phyloP scores from a whole-genome alignment of 1,140 invertebrate genomes.

The Drosophila mauritiana region DNA sequence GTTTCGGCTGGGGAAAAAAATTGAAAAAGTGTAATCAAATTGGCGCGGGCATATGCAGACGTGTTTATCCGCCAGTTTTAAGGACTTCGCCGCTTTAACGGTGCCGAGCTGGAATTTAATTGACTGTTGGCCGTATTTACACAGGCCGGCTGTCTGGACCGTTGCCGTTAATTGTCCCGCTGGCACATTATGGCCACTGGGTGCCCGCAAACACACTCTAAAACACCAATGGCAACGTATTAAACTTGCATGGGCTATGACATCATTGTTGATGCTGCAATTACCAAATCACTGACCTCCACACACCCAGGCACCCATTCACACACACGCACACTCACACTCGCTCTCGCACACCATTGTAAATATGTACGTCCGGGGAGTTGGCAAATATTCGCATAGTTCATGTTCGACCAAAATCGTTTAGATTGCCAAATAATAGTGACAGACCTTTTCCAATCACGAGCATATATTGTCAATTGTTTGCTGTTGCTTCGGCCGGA shows the following conservation, averaged over 20 bases:
- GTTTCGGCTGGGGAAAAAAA: slow-evolving; percentile 51
- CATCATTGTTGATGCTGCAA: slow-evolving; percentile 78
- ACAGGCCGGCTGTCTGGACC: slow-evolving; percentile 33
- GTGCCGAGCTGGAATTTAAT: slow-evolving; percentile 75
- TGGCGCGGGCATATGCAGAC: slow-evolving; percentile 53
- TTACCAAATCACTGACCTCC: slow-evolving; percentile 60
- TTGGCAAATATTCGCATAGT: slow-evolving; percentile 64
- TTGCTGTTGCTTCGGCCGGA: slow-evolving; percentile 22
- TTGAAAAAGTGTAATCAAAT: slow-evolving; percentile 72
- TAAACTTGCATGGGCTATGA: slow-evolving; percentile 50
- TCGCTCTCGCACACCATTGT: slow-evolving; percentile 12
- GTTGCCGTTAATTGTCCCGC: slow-evolving; percentile 71
- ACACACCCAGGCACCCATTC: background rate
- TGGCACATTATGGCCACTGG: slow-evolving; percentile 70
- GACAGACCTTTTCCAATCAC: slow-evolving; percentile 29
- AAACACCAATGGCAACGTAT: slow-evolving; percentile 17
- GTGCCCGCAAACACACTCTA: slow-evolving; percentile 27
- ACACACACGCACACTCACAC: background rate
- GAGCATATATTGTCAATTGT: slow-evolving; percentile 45
- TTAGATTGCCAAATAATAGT: slow-evolving; percentile 79
- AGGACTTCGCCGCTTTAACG: slow-evolving; percentile 72
- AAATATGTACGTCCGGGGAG: slow-evolving; percentile 50
- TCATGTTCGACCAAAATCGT: slow-evolving; percentile 64
- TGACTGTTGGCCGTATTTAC: slow-evolving; percentile 70
- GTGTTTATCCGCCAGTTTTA: slow-evolving; percentile 54